These are phyloP conservation scores for Lophotriccus pileatus DNA, from an alignment of 2,797 vertebrate species.

Conservation along the genomic window DNA sequence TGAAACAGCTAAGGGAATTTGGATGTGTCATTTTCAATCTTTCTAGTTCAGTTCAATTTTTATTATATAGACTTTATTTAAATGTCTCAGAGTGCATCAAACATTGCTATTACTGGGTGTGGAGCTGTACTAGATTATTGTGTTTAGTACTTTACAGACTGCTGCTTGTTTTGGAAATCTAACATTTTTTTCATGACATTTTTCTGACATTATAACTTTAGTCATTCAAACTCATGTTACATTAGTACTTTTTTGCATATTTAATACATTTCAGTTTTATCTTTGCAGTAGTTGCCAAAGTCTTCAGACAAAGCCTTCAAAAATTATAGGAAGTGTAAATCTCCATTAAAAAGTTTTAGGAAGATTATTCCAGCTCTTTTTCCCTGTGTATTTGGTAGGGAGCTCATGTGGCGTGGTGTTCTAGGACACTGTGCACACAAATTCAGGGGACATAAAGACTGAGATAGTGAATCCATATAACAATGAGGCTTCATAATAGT, in stretches of 20 bases:
- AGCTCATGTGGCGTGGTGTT: background rate
- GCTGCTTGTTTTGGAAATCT: background rate
- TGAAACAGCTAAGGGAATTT: background rate
- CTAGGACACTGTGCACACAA: background rate
- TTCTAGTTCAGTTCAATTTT: background rate
- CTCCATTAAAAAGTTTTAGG: background rate
- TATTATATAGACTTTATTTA: background rate
- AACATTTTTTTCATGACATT: background rate
- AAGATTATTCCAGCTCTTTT: background rate
- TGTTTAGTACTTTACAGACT: background rate
- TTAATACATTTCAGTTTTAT: conserved; percentile 8
- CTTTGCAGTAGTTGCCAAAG: background rate
- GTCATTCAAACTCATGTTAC: background rate
- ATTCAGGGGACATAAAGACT: background rate
- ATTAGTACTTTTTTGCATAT: background rate
- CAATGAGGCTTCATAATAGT: background rate
- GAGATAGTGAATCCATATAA: background rate
- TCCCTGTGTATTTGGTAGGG: background rate
- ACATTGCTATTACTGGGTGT: background rate
- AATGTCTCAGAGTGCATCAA: background rate
- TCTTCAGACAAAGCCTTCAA: background rate
- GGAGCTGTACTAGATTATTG: background rate
- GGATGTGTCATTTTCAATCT: background rate
- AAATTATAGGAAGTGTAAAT: background rate
- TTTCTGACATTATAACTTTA: conserved; percentile 17